Base-by-base conservation (phyloP, 2,888 invertebrate species). In the Yponomeuta cagnagella region DNA sequence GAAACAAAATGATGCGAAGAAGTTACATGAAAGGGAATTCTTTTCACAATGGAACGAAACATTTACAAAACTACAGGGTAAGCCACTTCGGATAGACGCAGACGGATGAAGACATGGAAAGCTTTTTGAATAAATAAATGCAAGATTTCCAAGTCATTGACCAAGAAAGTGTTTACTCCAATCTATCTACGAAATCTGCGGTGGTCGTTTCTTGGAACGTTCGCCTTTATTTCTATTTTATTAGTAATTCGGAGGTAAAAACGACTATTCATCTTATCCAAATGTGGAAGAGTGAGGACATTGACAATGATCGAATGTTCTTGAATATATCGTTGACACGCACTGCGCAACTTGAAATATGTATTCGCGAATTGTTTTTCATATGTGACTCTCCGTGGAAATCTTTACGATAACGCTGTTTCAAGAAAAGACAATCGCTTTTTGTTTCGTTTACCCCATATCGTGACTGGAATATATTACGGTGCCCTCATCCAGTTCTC, bases 361-460 rank as follows among this genome's bases (percentile, higher is more conserved):
- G 71, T 72, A 30, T 58, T 70, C 30, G 5, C 31, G 65, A 65
- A 65, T 65, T 65, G 65, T 78, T 82, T 79, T 80, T 78, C 82
- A 82, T 82, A 82, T 80, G 77, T 81, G 77, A 80, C 79, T 82
- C 80, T 65, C 5, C 65, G 31, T 65, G 79, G 78, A 79, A 80
- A 83, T 82, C 82, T 80, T 58, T 81, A 81, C 82, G 80, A 82
- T 82, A 79, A 78, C 75, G 77, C 79, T 84, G 83, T 84, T 83
- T 81, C 52, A 58, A 58, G 52, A 58, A 58, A 77, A 74, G 73
- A 77, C 80, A 74, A 82, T 83, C 82, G 82, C 77, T 75, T 78
- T 75, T 80, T 81, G 58, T 70, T 65, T 23, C 33, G 10, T 81
- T 78, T 80, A 75, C 74, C 76, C 77, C 75, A 73, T 72, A 74